Base-by-base conservation (phyloP, 1,140 invertebrate genomes). In the Lucilia sericata region DNA sequence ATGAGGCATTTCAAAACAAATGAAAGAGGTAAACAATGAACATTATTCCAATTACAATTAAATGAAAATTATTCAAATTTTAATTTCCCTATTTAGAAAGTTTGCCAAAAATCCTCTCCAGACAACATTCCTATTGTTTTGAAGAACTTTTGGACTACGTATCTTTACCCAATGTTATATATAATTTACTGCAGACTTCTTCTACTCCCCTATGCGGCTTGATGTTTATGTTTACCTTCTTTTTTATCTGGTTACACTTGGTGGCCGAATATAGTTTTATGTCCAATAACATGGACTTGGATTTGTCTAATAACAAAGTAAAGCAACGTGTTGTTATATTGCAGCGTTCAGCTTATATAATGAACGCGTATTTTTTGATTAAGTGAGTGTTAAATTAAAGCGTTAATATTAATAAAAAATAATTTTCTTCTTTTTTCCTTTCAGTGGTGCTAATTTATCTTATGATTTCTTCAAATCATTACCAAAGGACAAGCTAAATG, bases 331-430 rank as follows among this genome's bases (percentile, higher is more conserved):
- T 36, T 12, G 82, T 5, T 13, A 8, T 82, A 10, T 1, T 82
- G 1, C 36, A 82, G 21, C 65, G 49, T 30, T 47, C 55, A 19
- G 65, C 78, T 36, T 85, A 83, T 83, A 12, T 85, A 30, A 81
- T 84, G 60, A 84, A 85, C 49, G 60, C 84, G 5, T 85, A 84
- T 74, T 85, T 85, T 49, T 78, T 85, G 47, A 51, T 86, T 13
- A 86, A 84, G 84, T 84, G 17, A 70, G 51, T 74, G 51, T 13
- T 14, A 12, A 55, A 55, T 7, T n/a, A 51, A 51, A 51, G 12
- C 5, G 49, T 55, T 55, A 55, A 55, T 55, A 12, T 49, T 49
- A 30, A 30, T 2, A 2, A 3, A 30, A 49, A 49, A 49, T 81
- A 49, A 42, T 19, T 17, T 14, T 30, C 12, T 14, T 60, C 8